These are phyloP conservation scores for Clunio marinus DNA, from an alignment of 2,888 invertebrate species.

Conservation along the genomic window DNA sequence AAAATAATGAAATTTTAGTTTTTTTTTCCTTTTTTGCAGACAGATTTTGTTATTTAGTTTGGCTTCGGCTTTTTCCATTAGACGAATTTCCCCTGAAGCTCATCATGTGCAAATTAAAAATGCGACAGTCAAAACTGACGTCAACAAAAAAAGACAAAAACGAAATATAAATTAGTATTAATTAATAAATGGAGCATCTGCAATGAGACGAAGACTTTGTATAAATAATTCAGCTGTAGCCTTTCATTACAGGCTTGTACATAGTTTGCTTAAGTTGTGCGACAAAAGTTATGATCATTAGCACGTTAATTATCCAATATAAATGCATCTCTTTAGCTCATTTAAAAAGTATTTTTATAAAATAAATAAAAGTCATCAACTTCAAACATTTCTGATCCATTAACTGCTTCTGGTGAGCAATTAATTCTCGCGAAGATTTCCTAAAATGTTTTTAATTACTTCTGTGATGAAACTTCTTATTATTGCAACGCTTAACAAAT, in stretches of 20 bases:
- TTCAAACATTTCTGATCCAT: neutral
- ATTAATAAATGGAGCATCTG: neutral
- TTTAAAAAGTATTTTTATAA: neutral
- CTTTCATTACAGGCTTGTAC: no score
- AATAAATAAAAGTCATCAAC: neutral
- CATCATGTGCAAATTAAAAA: neutral
- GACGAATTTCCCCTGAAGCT: neutral
- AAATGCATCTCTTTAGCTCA: slow-evolving; percentile 16
- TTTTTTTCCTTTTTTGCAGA: neutral
- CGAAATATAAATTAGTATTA: no score
- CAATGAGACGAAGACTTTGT: no score
- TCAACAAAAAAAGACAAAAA: no score
- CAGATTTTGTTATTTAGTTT: no score
- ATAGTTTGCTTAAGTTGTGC: no score
- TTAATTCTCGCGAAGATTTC: neutral
- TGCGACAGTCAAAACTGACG: neutral
- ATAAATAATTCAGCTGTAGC: no score
- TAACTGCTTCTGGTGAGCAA: no score
- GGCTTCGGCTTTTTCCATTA: no score
- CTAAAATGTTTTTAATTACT: neutral
- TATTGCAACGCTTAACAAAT: neutral
- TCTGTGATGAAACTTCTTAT: no score
- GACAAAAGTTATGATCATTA: neutral
- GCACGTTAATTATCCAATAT: slow-evolving; percentile 13
- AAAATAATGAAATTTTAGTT: neutral